Percentiles rank a stretch among this genome's conserved stretches.
Conservation (phyloP, 2,113 vertebrate genomes). For the Aegotheles bennettii region DNA sequence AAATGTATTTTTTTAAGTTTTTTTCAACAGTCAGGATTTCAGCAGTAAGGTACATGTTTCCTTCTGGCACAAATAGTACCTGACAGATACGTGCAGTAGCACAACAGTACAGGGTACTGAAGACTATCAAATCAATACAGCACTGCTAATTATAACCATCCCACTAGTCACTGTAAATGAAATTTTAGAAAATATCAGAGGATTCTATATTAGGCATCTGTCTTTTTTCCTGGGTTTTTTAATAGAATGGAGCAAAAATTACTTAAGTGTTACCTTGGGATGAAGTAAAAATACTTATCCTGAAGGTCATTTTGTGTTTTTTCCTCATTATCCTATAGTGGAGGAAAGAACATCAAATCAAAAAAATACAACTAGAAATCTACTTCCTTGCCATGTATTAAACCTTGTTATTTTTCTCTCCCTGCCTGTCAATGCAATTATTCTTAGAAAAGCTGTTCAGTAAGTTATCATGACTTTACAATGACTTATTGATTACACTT, state of each 20-base stretch:
- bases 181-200: background rate
- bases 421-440: background rate
- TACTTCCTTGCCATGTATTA: background rate
- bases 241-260: background rate
- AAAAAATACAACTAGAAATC: background rate
- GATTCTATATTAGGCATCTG: background rate
- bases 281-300: constrained; percentile 1
- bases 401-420: background rate
- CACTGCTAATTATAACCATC: background rate
- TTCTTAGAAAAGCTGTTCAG: background rate
- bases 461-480: background rate
- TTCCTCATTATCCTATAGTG: background rate
- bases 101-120: background rate
- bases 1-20: background rate
- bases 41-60: background rate
- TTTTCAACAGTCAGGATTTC: background rate
- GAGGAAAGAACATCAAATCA: background rate
- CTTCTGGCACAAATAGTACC: background rate
- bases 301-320: background rate
- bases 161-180: background rate
- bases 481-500: background rate
- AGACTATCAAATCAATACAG: background rate
- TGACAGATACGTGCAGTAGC: background rate
- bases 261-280: background rate
- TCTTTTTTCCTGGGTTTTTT: background rate